Evolutionary conservation across 2,113 vertebrate genomes (phyloP), one percentile per base, ranked within the genome.

Genomic region (Pandion haliaetus): DNA sequence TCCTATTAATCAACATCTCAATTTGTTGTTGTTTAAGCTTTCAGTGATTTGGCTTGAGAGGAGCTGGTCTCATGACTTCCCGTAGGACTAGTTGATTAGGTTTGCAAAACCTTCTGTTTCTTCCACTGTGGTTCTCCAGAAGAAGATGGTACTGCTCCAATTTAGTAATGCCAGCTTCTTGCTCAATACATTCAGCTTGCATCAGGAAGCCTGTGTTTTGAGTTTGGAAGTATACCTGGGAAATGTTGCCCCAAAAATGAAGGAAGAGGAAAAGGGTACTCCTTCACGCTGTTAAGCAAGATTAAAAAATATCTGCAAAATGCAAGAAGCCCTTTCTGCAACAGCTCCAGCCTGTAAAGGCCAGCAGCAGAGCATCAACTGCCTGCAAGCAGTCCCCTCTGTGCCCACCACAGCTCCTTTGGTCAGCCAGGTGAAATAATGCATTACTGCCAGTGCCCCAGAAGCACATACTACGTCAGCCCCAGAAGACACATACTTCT

Each of bases 11-110:
- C 93, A 97, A 93, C 87, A 80, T 72, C 74, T 88, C 78, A 82
- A 88, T 93, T 94, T 95, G 93, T 96, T 95, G 93, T 96, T 95
- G 90, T 93, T 95, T 88, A 96, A 96, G 78, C 40, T 13, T 58
- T 79, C 66, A 38, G 84, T 77, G 90, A n/a, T 93, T 91, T 89
- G 50, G 63, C 50, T 85, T 54, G 70, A 90, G 62, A 57, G 36
- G 70, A 71, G 58, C 57, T 54, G 62, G 38, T 82, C 76, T 49
- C 0, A 0, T 92, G 87, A 96, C 78, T 94, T 93, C 74, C 90
- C 4, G 25, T 17, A 96, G 78, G 74, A 72, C 42, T 38, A 58
- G 66, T 26, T 71, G 93, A 94, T 84, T 42, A 47, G 77, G 78
- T 93, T 90, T 88, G 54, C 61, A 91, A 77, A 81, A 67, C 24